phyloP scores from a whole-genome alignment of 2,888 invertebrate genomes.

The Cryptocephalus primarius region DNA sequence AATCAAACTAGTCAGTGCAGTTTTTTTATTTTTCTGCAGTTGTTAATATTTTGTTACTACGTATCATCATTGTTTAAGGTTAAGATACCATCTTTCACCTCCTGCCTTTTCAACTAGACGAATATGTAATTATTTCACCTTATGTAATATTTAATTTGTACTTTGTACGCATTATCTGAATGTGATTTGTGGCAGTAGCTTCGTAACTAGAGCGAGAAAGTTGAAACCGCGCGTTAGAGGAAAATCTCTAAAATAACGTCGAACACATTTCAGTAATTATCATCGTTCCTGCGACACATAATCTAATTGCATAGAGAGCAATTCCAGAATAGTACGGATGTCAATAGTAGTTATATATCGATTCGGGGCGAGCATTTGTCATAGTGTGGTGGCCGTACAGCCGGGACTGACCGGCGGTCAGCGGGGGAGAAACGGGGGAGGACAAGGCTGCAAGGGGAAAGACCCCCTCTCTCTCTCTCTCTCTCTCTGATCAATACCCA shows the following conservation, averaged over 20 bases:
- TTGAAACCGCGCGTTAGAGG: too few species aligned
- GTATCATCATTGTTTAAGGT: too few species aligned
- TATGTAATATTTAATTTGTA: too few species aligned
- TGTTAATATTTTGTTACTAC: too few species aligned
- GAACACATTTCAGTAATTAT: slow-evolving; percentile 6
- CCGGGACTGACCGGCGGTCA: slow-evolving; percentile 36
- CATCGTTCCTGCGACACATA: slow-evolving; percentile 16
- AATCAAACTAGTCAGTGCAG: too few species aligned
- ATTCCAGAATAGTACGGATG: slow-evolving; percentile 27
- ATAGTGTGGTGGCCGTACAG: slow-evolving; percentile 35
- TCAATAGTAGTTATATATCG: slow-evolving; percentile 39
- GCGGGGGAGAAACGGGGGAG: slow-evolving; percentile 13
- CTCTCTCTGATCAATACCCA: slow-evolving; percentile 39
- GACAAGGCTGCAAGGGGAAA: slow-evolving; percentile 30
- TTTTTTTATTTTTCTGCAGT: too few species aligned
- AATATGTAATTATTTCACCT: too few species aligned
- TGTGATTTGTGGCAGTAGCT: too few species aligned
- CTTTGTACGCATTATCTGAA: too few species aligned
- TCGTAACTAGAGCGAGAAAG: too few species aligned
- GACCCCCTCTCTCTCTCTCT: slow-evolving; percentile 13
- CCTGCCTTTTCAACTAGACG: too few species aligned
- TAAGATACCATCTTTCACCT: too few species aligned
- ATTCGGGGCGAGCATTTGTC: slow-evolving; percentile 38
- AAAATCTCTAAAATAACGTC: slow-evolving; percentile 4
- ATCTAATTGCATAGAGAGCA: slow-evolving; percentile 25